These are phyloP conservation scores for Diachrysia chrysitis DNA, from an alignment of 2,888 invertebrate species.

Conservation along the genomic window DNA sequence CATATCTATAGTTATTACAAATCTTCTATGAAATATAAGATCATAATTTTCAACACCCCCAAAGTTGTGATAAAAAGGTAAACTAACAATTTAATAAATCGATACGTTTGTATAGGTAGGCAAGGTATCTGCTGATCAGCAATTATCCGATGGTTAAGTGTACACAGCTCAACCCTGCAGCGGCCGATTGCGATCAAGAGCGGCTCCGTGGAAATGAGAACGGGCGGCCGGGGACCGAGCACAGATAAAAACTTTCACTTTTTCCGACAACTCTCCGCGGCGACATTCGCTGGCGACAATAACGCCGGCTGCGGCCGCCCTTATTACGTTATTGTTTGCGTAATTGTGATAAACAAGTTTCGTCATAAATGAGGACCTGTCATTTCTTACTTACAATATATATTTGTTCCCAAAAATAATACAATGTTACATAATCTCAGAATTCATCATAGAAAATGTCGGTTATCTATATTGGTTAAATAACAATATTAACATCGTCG, in stretches of 20 bases:
- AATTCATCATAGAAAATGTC: conserved; percentile 13
- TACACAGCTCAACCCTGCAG: conserved; percentile 71
- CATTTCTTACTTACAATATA: conserved; percentile 45
- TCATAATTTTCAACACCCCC: background rate
- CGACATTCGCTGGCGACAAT: conserved; percentile 80
- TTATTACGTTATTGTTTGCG: conserved; percentile 82
- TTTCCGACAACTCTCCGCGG: conserved; percentile 82
- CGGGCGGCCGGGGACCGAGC: conserved; percentile 79
- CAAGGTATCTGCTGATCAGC: conserved; percentile 65
- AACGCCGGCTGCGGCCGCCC: conserved; percentile 78
- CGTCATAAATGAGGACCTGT: conserved; percentile 63
- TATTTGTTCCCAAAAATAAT: conserved; percentile 41
- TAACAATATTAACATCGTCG: background rate
- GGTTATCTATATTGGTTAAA: background rate
- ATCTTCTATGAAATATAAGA: background rate
- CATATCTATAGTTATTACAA: background rate
- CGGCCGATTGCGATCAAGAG: conserved; percentile 81
- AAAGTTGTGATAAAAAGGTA: conserved; percentile 11
- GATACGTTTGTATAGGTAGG: conserved; percentile 43
- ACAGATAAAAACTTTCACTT: conserved; percentile 88
- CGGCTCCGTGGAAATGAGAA: conserved; percentile 83
- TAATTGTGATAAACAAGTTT: conserved; percentile 80
- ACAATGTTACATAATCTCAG: conserved; percentile 18
- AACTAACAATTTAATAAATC: conserved; percentile 53
- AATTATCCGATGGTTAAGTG: conserved; percentile 68